Evolutionary conservation across 2,888 invertebrate genomes (phyloP).

Genomic region (Epirrita christyi): DNA sequence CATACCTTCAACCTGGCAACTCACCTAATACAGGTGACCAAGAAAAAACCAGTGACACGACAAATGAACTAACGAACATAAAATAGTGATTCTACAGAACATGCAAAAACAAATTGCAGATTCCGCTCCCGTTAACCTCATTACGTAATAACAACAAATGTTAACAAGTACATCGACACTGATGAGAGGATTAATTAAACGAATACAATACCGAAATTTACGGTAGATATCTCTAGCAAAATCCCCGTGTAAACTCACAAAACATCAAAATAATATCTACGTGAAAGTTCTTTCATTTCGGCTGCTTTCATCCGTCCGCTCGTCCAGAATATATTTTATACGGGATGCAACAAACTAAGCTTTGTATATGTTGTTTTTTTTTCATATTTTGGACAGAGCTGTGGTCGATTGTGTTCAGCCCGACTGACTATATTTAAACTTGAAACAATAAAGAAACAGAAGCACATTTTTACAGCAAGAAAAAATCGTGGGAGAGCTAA

Average conservation of each 20-base stretch:
- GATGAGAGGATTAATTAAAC: conserved; percentile 22
- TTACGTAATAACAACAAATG: conserved; percentile 33
- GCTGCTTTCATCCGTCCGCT: conserved; percentile 14
- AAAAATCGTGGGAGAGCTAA: too few relatives aligned
- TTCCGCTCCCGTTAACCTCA: conserved; percentile 30
- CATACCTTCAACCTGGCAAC: too few relatives aligned
- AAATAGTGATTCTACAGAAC: conserved; percentile 10
- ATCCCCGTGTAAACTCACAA: conserved; percentile 4
- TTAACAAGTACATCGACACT: conserved; percentile 18
- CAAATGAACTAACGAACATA: background rate
- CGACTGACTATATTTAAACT: conserved; percentile 9
- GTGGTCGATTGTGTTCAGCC: conserved; percentile 27
- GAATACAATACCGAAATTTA: conserved; percentile 3
- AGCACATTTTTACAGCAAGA: too few relatives aligned
- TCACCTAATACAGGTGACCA: too few relatives aligned
- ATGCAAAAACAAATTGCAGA: conserved; percentile 12
- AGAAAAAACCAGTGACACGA: too few relatives aligned
- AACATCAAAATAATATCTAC: conserved; percentile 20
- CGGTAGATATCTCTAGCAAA: conserved; percentile 12
- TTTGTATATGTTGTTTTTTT: conserved; percentile 12
- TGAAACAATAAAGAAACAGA: conserved; percentile 5
- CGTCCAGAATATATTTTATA: conserved; percentile 23
- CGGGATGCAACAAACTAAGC: conserved; percentile 28
- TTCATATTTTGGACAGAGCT: conserved; percentile 4
- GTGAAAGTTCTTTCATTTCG: conserved; percentile 28